Conservation (phyloP, 2,113 vertebrate species). For the Porphyrio hochstetteri region DNA sequence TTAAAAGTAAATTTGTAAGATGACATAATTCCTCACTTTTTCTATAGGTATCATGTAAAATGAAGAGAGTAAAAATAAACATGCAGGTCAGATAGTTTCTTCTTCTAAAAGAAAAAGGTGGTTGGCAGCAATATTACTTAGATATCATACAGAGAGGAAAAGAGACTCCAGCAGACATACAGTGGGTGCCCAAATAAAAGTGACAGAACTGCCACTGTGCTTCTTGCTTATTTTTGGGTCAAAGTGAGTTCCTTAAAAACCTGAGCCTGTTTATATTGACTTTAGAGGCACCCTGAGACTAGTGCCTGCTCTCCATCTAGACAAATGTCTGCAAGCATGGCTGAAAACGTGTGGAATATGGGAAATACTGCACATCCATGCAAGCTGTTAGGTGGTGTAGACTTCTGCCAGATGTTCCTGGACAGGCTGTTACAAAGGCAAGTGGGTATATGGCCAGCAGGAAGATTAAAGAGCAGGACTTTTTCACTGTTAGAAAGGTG, state of each 20-base stretch:
- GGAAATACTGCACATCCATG: not conserved
- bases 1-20: not conserved
- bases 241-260: not conserved
- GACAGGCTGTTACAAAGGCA: not conserved
- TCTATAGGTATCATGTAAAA: not conserved
- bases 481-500: not conserved
- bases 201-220: not conserved
- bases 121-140: not conserved
- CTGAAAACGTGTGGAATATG: not conserved
- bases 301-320: not conserved
- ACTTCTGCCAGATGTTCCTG: fast-evolving
- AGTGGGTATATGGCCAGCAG: not conserved
- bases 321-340: not conserved
- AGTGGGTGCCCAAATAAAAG: not conserved
- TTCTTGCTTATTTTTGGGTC: not conserved
- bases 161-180: not conserved
- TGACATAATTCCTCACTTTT: not conserved
- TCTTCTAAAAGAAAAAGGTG: not conserved
- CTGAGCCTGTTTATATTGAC: not conserved
- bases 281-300: not conserved
- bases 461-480: not conserved
- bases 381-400: not conserved
- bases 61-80: not conserved
- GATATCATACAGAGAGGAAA: not conserved
- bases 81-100: not conserved